Percentiles rank a stretch among this genome's conserved stretches.
phyloP scores from a whole-genome alignment of 2,797 vertebrate genomes.

The Thripadectes ignobilis region DNA sequence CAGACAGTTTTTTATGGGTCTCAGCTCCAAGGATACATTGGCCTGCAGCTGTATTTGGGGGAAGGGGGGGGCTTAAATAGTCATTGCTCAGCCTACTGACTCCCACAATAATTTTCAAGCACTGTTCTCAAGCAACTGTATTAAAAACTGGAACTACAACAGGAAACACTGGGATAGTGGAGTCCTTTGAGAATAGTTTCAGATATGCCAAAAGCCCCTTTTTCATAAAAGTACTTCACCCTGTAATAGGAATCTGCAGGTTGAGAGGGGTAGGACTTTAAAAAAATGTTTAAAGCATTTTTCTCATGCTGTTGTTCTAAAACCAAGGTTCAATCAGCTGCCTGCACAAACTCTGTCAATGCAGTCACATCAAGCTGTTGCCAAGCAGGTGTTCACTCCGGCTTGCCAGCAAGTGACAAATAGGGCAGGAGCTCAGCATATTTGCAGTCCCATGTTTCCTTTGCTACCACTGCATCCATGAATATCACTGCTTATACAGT shows the following conservation, averaged over 20 bases:
- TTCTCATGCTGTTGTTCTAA: background rate
- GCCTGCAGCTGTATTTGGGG: background rate
- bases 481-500: background rate
- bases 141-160: background rate
- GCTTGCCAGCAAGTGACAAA: background rate
- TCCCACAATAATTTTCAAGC: background rate
- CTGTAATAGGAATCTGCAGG: background rate
- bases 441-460: background rate
- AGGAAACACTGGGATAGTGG: background rate
- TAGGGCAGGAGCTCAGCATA: background rate
- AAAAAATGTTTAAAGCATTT: background rate
- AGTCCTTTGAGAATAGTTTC: background rate
- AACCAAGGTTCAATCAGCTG: background rate
- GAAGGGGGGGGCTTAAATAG: background rate
- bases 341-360: background rate
- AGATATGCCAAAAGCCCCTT: background rate
- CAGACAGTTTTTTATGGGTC: rapidly evolving
- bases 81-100: background rate
- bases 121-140: background rate
- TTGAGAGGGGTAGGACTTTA: background rate
- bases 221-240: background rate
- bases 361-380: background rate
- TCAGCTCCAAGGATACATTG: background rate
- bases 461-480: background rate
- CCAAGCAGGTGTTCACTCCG: background rate